Conservation (phyloP, 2,797 vertebrate genomes). For the Syngnathus rostellatus region DNA sequence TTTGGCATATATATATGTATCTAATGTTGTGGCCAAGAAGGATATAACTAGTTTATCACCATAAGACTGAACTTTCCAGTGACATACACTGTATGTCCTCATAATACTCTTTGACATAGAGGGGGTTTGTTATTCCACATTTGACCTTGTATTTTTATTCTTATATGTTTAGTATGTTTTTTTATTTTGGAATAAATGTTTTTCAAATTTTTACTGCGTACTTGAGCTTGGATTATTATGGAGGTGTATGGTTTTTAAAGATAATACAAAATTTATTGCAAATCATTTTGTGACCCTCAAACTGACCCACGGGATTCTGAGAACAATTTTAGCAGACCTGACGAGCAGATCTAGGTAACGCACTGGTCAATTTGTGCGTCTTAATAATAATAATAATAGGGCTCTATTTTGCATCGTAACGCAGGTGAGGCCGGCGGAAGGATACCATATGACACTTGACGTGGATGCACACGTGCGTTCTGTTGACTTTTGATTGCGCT, state of each 20-base stretch:
- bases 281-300: neutral
- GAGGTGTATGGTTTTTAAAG: neutral
- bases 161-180: neutral
- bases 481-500: neutral
- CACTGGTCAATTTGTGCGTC: too few species aligned
- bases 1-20: neutral
- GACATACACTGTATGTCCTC: neutral
- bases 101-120: neutral
- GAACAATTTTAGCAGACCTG: too few species aligned
- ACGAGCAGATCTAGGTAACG: too few species aligned
- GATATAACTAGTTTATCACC: neutral
- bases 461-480: constrained; percentile 2
- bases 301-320: neutral
- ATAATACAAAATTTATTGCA: too few species aligned
- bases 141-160: neutral
- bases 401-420: neutral
- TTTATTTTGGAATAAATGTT: neutral
- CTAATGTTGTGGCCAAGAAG: neutral
- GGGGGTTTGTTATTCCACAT: neutral
- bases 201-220: neutral
- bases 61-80: neutral
- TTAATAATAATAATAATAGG: neutral
- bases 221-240: neutral
- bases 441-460: neutral
- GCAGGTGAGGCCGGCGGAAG: neutral